These are phyloP conservation scores for Jacana jacana DNA, from an alignment of 2,113 vertebrate species.

Conservation along the genomic window DNA sequence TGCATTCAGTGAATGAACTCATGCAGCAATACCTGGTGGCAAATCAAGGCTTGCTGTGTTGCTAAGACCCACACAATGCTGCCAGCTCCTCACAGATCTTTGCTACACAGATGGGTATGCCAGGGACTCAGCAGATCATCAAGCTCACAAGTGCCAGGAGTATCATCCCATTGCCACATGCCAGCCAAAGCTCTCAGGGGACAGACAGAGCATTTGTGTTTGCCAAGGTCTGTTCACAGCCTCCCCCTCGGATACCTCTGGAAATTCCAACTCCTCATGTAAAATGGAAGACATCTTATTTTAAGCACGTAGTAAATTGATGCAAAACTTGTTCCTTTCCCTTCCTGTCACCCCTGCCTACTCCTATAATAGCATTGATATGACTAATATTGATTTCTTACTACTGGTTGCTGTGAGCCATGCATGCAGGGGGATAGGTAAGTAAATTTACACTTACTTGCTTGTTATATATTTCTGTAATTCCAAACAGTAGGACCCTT, in stretches of 20 bases:
- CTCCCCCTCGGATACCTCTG: background rate
- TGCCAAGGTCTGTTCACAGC: background rate
- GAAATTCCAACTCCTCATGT: background rate
- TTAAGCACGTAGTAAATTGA: background rate
- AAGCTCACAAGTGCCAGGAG: slow-evolving; percentile 25
- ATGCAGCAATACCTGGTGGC: slow-evolving; percentile 38
- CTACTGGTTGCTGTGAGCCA: background rate
- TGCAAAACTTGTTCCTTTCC: background rate
- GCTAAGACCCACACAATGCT: slow-evolving; percentile 38
- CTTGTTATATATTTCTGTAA: background rate
- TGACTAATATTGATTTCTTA: background rate
- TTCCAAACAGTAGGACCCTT: background rate
- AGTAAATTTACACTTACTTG: background rate
- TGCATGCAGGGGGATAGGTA: background rate
- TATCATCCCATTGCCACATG: background rate
- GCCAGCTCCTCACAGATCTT: slow-evolving; percentile 63
- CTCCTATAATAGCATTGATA: background rate
- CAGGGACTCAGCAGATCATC: slow-evolving; percentile 15
- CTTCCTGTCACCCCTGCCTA: background rate
- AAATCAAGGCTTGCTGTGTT: slow-evolving; percentile 67
- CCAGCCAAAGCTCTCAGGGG: background rate
- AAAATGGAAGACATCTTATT: background rate
- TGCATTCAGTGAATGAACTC: slow-evolving; percentile 37
- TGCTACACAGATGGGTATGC: slow-evolving; percentile 7
- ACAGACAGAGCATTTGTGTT: background rate